phyloP scores from a whole-genome alignment of 2,797 vertebrate species.

The Notoglanidium macrostoma region DNA sequence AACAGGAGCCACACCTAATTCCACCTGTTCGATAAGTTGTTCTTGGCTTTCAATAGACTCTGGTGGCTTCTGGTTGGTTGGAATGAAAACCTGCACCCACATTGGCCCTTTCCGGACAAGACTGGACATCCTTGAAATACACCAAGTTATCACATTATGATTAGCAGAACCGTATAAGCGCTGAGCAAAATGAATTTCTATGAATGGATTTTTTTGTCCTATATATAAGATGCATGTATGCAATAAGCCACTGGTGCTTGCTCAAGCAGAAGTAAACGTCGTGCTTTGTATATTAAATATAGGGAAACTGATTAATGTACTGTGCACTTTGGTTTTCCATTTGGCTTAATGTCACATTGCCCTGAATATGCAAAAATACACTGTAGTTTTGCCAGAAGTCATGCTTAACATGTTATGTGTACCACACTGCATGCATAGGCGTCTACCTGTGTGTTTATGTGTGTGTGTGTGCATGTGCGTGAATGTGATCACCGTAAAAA shows the following conservation, averaged over 20 bases:
- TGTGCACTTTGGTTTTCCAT: constrained; percentile 79
- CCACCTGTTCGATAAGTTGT: too few species aligned
- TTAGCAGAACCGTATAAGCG: neutral
- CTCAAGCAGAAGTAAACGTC: constrained; percentile 59
- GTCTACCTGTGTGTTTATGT: neutral
- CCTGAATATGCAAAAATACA: constrained; percentile 80
- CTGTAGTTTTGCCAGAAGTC: constrained; percentile 79
- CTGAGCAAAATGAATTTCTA: neutral
- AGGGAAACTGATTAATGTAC: constrained; percentile 70
- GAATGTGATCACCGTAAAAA: too few species aligned
- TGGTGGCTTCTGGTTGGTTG: too few species aligned
- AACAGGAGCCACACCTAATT: too few species aligned
- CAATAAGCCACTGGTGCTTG: constrained; percentile 55
- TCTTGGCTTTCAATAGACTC: too few species aligned
- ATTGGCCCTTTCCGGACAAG: too few species aligned
- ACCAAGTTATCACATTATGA: neutral
- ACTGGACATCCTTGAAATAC: too few species aligned
- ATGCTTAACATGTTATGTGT: constrained; percentile 57
- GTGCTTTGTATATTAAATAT: constrained; percentile 73
- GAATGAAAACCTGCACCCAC: too few species aligned
- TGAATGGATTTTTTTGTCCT: neutral
- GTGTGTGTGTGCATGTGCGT: neutral
- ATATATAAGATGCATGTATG: neutral
- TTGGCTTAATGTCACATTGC: constrained; percentile 78
- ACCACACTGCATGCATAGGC: neutral